These are phyloP conservation scores for Toxotes chatareus DNA, from an alignment of 2,113 vertebrate genomes.

Conservation along the genomic window DNA sequence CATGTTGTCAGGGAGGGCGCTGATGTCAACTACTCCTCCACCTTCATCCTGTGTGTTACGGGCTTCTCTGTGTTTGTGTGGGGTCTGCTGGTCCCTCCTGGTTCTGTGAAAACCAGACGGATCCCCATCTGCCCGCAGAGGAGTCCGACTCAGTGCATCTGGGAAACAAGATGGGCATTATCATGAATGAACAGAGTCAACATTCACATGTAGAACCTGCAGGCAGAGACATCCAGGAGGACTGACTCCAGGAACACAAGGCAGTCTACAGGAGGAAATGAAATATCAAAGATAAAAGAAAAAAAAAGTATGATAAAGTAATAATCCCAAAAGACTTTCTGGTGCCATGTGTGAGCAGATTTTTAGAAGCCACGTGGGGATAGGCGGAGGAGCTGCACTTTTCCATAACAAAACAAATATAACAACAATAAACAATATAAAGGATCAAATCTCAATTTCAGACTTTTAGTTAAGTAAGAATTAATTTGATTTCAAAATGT, in stretches of 20 bases:
- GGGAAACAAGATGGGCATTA: conserved; percentile 43
- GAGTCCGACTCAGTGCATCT: conserved; percentile 50
- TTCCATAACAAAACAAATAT: no score
- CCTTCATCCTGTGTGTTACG: conserved; percentile 72
- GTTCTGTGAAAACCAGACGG: conserved; percentile 45
- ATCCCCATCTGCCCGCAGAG: conserved; percentile 44
- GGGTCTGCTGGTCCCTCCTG: conserved; percentile 63
- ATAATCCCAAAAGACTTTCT: no score
- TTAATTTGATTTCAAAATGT: not conserved
- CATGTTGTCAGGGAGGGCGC: conserved; percentile 85
- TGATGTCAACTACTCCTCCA: conserved; percentile 83
- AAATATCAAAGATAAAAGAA: no score
- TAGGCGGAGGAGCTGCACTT: no score
- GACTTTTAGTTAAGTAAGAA: not conserved
- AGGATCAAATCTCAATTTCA: not conserved
- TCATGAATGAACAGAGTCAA: conserved; percentile 7
- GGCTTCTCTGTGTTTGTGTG: conserved; percentile 76
- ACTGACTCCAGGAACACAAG: no score
- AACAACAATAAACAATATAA: not conserved
- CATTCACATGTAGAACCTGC: not conserved
- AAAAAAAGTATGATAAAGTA: no score
- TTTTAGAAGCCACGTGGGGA: no score
- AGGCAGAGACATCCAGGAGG: not conserved
- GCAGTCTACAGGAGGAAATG: no score
- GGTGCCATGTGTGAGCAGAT: no score